Evolutionary conservation across 2,113 vertebrate species (phyloP), one percentile per base, ranked within the genome.

Genomic region (Brachyistius frenatus): DNA sequence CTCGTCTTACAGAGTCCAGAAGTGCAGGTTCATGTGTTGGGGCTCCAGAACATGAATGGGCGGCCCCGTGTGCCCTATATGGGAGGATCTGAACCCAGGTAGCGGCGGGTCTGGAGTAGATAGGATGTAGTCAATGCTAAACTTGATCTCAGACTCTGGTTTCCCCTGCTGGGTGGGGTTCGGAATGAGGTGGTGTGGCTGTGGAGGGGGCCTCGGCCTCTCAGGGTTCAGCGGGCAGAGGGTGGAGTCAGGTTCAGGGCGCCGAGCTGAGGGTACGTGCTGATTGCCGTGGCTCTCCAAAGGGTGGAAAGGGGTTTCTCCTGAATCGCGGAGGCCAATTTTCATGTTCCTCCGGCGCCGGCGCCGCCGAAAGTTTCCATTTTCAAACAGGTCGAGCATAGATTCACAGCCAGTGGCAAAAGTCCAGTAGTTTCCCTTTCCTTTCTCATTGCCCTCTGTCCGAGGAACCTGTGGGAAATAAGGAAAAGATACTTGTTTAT

Each of bases 371-470:
- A 96, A 99, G 94, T 99, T 99, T 58, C 98, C 98, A 0, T 99
- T 97, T 92, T 99, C 98, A 65, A 99, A 99, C 47, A 99, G 95
- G 87, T 99, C 98, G 54, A 99, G 95, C 96, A 99, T 98, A 39
- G 98, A 98, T 83, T 97, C 97, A 0, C 98, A 99, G 68, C 98
- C 98, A 0, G 95, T 94, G 3, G 98, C 97, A 81, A 99, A 97
- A n/a, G 97, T 98, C 98, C 98, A 99, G 89, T 95, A 99, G 91
- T 96, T 99, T 49, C 98, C 98, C 80, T 99, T 99, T 6, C 98
- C 98, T 63, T 98, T 99, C 76, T 97, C 98, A 30, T 96, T 97
- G 65, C 97, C 98, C 91, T 98, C 97, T 7, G 96, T 95, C 62
- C 98, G 95, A 66, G 98, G 97, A 86, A 99, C 97, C 98, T 99